phyloP scores from a whole-genome alignment of 2,113 vertebrate genomes.

The Mus pahari region DNA sequence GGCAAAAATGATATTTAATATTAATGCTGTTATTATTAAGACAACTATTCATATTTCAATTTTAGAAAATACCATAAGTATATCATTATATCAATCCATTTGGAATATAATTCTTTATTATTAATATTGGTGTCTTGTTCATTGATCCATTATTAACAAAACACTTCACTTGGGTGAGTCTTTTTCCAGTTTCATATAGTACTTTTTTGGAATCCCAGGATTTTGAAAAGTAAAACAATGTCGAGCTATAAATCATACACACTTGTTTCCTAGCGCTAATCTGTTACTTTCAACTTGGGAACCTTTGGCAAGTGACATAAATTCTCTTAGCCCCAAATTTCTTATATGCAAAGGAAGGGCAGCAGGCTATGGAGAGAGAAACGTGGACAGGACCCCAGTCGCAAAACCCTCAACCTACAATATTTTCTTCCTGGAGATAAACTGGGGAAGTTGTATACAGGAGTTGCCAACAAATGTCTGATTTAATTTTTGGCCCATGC shows the following conservation, averaged over 20 bases:
- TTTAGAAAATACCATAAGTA: background rate
- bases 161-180: background rate
- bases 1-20: background rate
- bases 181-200: background rate
- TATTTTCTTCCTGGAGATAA: background rate
- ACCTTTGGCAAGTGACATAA: background rate
- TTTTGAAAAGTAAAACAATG: background rate
- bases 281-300: background rate
- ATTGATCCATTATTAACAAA: background rate
- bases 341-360: background rate
- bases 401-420: background rate
- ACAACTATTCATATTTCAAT: background rate
- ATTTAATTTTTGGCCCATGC: background rate
- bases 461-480: background rate
- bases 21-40: background rate
- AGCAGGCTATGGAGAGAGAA: background rate
- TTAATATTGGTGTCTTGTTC: background rate
- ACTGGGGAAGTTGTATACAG: too few species aligned
- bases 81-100: background rate
- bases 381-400: rapidly evolving
- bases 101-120: background rate
- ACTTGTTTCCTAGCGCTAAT: background rate
- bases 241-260: background rate
- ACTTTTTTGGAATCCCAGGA: background rate
- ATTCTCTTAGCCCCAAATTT: background rate